Conservation (phyloP, 1,140 invertebrate genomes). For the Drosophila tristis region DNA sequence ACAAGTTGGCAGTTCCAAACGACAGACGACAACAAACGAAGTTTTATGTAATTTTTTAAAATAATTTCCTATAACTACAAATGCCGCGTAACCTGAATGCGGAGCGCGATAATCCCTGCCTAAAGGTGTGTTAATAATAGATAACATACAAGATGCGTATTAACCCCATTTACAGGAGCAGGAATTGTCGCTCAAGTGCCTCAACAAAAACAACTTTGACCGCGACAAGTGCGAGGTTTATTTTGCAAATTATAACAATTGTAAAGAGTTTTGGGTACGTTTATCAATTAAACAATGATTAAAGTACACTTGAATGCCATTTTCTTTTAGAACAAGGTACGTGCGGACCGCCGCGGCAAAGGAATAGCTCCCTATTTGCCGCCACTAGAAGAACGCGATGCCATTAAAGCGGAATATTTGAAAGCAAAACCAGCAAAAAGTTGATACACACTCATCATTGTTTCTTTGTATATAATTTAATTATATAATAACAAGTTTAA, state of each 20-base stretch:
- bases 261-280: slow-evolving; percentile 87
- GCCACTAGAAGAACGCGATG: slow-evolving; percentile 66
- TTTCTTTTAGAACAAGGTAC: slow-evolving; percentile 68
- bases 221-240: slow-evolving; percentile 86
- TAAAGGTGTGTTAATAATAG: slow-evolving; percentile 52
- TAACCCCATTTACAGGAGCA: slow-evolving; percentile 85
- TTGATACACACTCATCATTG: slow-evolving; percentile 14
- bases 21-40: slow-evolving; percentile 29
- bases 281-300: slow-evolving; percentile 10
- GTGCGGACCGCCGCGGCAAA: slow-evolving; percentile 66
- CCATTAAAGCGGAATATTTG: slow-evolving; percentile 78
- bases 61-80: slow-evolving; percentile 20
- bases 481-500: slow-evolving; percentile 32
- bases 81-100: slow-evolving; percentile 83
- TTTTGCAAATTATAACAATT: slow-evolving; percentile 88
- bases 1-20: slow-evolving; percentile 16
- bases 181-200: slow-evolving; percentile 86
- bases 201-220: slow-evolving; percentile 86
- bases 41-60: slow-evolving; percentile 57
- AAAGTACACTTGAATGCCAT: background rate
- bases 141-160: background rate
- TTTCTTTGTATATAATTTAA: slow-evolving; percentile 9
- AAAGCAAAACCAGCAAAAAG: slow-evolving; percentile 63
- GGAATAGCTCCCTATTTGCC: slow-evolving; percentile 76
- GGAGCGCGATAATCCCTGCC: slow-evolving; percentile 82